A percentile compares a stretch with the other conserved stretches of the same genome.
These are phyloP conservation scores for Nysson spinosus DNA, from an alignment of 2,888 invertebrate genomes.

Conservation along the genomic window DNA sequence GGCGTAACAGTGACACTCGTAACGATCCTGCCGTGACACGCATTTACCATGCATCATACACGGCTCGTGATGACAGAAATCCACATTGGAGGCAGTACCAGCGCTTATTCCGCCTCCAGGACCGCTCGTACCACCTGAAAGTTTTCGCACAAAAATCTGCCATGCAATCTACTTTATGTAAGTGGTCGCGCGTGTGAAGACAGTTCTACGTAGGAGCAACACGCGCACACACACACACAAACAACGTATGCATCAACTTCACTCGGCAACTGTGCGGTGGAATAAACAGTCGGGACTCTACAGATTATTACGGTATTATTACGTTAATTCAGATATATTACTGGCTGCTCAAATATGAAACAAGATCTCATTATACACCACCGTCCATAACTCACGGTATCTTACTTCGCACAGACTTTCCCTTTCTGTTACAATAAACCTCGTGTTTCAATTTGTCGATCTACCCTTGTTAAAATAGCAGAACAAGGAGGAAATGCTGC, in stretches of 20 bases:
- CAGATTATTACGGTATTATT: background rate
- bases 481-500: too few relatives aligned
- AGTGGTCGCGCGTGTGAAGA: constrained; percentile 10
- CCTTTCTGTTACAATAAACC: too few relatives aligned
- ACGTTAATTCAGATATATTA: background rate
- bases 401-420: too few relatives aligned
- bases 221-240: too few relatives aligned
- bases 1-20: constrained; percentile 90
- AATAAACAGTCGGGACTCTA: background rate
- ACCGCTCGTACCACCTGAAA: constrained; percentile 71
- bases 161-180: constrained; percentile 62
- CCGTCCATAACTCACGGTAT: too few relatives aligned
- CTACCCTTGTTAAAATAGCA: too few relatives aligned
- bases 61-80: constrained; percentile 88
- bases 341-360: too few relatives aligned
- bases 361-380: too few relatives aligned
- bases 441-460: too few relatives aligned
- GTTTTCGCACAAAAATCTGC: constrained; percentile 55
- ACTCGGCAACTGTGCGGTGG: constrained; percentile 20
- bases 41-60: constrained; percentile 91
- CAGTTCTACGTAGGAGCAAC: constrained; percentile 10
- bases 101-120: constrained; percentile 55
- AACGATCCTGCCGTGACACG: constrained; percentile 86
- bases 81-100: constrained; percentile 76
- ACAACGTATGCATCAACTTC: constrained; percentile 18